Conservation (phyloP, 1,140 invertebrate species). For the Heliconius melpomene region DNA sequence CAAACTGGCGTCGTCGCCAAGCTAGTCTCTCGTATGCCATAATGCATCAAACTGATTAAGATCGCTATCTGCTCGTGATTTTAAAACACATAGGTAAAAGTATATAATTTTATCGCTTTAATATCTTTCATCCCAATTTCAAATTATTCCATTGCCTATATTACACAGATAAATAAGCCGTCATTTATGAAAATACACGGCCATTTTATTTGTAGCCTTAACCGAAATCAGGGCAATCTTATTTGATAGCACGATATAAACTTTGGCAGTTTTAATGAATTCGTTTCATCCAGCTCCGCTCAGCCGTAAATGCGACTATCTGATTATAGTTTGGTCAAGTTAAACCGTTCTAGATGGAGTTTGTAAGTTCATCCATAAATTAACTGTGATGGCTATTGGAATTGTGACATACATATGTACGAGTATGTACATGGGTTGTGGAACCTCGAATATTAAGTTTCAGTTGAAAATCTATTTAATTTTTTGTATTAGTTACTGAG, state of each 20-base stretch:
- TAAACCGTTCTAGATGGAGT: slow-evolving; percentile 31
- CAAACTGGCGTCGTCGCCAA: background rate
- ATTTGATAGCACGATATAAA: slow-evolving; percentile 11
- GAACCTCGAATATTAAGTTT: slow-evolving; percentile 6
- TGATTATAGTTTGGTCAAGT: slow-evolving; percentile 33
- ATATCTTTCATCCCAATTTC: background rate
- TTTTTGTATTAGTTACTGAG: background rate
- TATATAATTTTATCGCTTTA: background rate
- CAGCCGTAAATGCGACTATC: slow-evolving; percentile 22
- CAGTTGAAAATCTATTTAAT: background rate
- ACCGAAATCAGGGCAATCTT: slow-evolving; percentile 14
- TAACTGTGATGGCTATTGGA: slow-evolving; percentile 26
- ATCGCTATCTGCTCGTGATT: too few relatives aligned
- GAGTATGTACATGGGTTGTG: background rate
- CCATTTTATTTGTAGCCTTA: background rate
- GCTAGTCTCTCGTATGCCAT: too few relatives aligned
- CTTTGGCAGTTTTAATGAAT: slow-evolving; percentile 18
- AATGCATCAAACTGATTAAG: too few relatives aligned
- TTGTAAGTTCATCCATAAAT: slow-evolving; percentile 38
- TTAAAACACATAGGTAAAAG: too few relatives aligned
- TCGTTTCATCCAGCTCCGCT: slow-evolving; percentile 19
- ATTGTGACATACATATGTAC: slow-evolving; percentile 23
- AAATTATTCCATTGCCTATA: background rate
- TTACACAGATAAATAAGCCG: background rate
- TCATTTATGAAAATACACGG: background rate